Base-by-base conservation (phyloP, 2,888 invertebrate genomes). In the Xestobium rufovillosum region DNA sequence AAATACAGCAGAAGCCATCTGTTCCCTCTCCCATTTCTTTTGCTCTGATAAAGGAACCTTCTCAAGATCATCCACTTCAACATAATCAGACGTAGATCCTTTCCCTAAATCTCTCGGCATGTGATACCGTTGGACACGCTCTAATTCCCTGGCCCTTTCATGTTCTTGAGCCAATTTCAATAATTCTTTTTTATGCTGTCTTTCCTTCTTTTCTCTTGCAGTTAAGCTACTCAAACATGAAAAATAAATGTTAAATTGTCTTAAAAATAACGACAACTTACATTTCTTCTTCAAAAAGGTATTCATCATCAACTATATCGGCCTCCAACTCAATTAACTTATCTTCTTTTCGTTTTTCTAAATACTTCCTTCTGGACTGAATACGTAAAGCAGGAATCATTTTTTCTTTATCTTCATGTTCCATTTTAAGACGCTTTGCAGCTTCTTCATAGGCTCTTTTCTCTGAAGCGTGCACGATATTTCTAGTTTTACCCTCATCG, bases 1-100 rank as follows among this genome's bases (percentile, higher is more conserved):
- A 59, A 90, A 89, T 36, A 87, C 80, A 2, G 95, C 96, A 3
- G 89, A 88, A 33, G 84, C 83, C 69, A 97, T 83, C 65, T 95
- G 92, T 60, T 96, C 96, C 41, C 94, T 89, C 65, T 98, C 97
- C 97, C 97, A 98, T 70, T 91, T 91, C 51, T 83, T 80, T 65
- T 88, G 88, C 51, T 88, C 88, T 0, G 84, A 85, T 57, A 85
- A 83, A 1, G 84, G 84, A 43, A 81, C 70, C 53, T 80, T 83
- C 61, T 96, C 94, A 47, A 78, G 73, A 50, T 89, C 88, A 65
- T 90, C 89, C 16, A 86, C 80, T 69, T 90, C 89, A 43, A 85
- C 72, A 65, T 87, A 87, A 54, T 82, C 80, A 35, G 78, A 76
- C 69, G 61, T 49, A 59, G 78, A 76, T 42, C 77, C 78, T 57